Base-by-base conservation (phyloP, 1,140 invertebrate species). In the Papilio polyxenes region DNA sequence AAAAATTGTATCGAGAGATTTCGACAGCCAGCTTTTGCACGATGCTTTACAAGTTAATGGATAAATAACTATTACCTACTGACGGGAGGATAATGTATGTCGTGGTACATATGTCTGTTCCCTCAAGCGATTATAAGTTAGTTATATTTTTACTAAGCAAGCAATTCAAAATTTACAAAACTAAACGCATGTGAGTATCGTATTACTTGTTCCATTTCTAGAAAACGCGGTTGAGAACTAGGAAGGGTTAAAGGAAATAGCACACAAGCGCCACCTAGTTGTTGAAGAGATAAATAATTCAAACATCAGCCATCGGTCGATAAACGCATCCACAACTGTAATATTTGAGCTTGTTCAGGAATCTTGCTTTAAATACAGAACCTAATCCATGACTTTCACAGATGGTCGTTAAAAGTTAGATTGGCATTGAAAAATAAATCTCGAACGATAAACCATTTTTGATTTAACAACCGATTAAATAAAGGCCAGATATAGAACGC, bases 231-330 rank as follows among this genome's bases (percentile, higher is more conserved):
- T 10, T 72, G 5, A 37, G 23, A 2, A 37, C 65, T 15, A 13
- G 65, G 31, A 20, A 62, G 6, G 56, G 20, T 78, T 75, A 82
- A 82, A 79, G 77, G 17, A 37, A 85, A 74, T 82, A 86, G 83
- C 83, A 75, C 75, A 69, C 59, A 17, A 23, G 65, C 37, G 20
- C 75, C 82, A 72, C 81, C 80, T 75, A 83, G 83, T 85, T 84
- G 80, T 82, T 81, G 83, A 72, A 85, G 82, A 81, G 81, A 88
- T 89, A 89, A 88, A 91, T 89, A 86, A 91, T 90, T 91, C 90
- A 90, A 86, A 76, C 79, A 76, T 75, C 78, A 69, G 69, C 48
- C 83, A 72, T 79, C 77, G 87, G 86, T 90, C 89, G 87, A 91
- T 90, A 90, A 88, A 88, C 86, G 81, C 80, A 84, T 72, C 84